Evolutionary conservation across 2,888 invertebrate genomes (phyloP).

Genomic region (Cheilosia variabilis): DNA sequence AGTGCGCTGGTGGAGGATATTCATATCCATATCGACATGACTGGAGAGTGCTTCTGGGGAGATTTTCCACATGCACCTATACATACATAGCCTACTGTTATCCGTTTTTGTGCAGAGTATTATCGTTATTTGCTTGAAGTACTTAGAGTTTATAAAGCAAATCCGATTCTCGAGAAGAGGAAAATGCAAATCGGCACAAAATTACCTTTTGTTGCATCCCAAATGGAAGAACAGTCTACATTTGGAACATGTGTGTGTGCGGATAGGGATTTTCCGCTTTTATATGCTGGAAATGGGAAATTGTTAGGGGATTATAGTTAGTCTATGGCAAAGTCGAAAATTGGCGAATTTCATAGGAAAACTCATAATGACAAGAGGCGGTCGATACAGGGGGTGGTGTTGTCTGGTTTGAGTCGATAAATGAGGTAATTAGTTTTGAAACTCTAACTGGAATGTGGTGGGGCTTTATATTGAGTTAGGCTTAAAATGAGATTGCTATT

Average conservation of each 20-base stretch:
- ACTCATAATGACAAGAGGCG: background rate
- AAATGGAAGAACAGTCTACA: conserved; percentile 35
- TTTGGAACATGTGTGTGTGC: background rate
- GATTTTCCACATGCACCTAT: background rate
- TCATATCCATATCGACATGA: background rate
- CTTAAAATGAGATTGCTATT: no score
- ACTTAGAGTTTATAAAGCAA: conserved; percentile 56
- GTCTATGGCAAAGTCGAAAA: background rate
- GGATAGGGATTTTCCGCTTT: conserved; percentile 16
- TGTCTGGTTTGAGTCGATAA: background rate
- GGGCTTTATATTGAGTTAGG: no score
- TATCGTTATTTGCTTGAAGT: conserved; percentile 30
- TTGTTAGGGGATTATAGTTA: background rate
- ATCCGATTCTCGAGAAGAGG: conserved; percentile 47
- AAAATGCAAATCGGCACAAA: conserved; percentile 51
- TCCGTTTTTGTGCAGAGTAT: conserved; percentile 14
- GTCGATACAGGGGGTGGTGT: background rate
- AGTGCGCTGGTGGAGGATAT: conserved; percentile 1
- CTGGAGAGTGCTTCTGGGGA: background rate
- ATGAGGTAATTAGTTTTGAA: background rate
- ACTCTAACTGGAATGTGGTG: no score
- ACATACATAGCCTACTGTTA: background rate
- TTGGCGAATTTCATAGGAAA: background rate
- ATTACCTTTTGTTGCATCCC: conserved; percentile 53
- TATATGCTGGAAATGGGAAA: conserved; percentile 3